phyloP scores from a whole-genome alignment of 2,113 vertebrate genomes.

The Halcyon malimbica region DNA sequence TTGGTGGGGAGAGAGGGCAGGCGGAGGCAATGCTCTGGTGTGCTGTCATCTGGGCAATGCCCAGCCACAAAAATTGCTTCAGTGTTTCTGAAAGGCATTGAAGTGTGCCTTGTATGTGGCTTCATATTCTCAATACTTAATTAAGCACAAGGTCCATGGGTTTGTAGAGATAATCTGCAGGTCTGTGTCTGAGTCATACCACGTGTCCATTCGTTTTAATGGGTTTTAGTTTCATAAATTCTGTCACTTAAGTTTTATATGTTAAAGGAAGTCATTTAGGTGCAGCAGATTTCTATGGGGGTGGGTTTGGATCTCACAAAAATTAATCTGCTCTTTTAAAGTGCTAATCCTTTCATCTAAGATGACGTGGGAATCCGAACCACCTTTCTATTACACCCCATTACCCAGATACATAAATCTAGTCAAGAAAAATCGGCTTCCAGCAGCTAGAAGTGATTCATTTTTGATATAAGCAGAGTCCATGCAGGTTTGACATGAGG shows the following conservation, averaged over 20 bases:
- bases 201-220: rapidly evolving
- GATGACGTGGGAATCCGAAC: not conserved
- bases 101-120: not conserved
- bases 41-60: not conserved
- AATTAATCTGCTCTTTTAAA: conserved; percentile 12
- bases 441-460: not conserved
- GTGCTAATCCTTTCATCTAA: not conserved
- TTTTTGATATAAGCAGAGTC: conserved; percentile 8
- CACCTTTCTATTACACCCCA: not conserved
- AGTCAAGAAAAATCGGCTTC: not conserved
- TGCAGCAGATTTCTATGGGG: not conserved
- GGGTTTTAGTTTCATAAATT: not conserved
- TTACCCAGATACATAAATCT: conserved; percentile 2
- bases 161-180: not conserved
- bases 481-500: not conserved
- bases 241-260: not conserved
- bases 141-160: not conserved
- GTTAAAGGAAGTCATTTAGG: not conserved
- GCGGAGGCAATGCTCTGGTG: not conserved
- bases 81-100: not conserved
- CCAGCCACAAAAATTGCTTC: not conserved
- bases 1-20: not conserved
- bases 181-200: not conserved
- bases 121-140: not conserved
- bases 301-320: not conserved